Conservation (phyloP, 2,888 invertebrate genomes). For the Seira sanloemensis region DNA sequence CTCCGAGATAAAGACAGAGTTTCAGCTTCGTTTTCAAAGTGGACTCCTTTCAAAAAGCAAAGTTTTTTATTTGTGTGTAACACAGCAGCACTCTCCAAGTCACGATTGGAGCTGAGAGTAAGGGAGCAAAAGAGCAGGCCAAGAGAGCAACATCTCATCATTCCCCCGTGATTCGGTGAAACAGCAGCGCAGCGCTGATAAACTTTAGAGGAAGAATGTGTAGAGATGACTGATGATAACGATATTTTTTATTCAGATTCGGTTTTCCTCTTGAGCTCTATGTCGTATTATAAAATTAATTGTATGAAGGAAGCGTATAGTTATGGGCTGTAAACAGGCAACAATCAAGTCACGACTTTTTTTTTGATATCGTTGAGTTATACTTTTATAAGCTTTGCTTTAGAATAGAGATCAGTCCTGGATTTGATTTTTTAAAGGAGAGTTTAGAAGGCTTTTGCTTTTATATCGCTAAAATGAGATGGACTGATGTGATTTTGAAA, state of each 20-base stretch:
- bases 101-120: constrained; percentile 38
- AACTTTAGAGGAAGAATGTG: no score
- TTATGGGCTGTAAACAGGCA: constrained; percentile 17
- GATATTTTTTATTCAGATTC: not conserved
- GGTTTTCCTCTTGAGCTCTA: not conserved
- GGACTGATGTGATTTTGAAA: not conserved
- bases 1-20: not conserved
- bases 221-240: constrained; percentile 9
- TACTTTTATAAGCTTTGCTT: constrained; percentile 37
- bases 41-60: not conserved
- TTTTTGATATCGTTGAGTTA: no score
- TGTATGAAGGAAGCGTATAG: not conserved
- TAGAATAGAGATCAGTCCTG: not conserved
- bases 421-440: constrained; percentile 3
- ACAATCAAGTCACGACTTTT: constrained; percentile 64
- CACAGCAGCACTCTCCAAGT: constrained; percentile 58
- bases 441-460: not conserved
- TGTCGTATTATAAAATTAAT: constrained; percentile 7
- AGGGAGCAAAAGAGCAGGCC: constrained; percentile 44
- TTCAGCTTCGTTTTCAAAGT: not conserved
- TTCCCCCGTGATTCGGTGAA: constrained; percentile 14
- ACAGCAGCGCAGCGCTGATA: constrained; percentile 3
- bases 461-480: not conserved
- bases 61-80: constrained; percentile 42
- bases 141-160: constrained; percentile 40